phyloP scores from a whole-genome alignment of 2,888 invertebrate genomes.

The Myathropa florea region DNA sequence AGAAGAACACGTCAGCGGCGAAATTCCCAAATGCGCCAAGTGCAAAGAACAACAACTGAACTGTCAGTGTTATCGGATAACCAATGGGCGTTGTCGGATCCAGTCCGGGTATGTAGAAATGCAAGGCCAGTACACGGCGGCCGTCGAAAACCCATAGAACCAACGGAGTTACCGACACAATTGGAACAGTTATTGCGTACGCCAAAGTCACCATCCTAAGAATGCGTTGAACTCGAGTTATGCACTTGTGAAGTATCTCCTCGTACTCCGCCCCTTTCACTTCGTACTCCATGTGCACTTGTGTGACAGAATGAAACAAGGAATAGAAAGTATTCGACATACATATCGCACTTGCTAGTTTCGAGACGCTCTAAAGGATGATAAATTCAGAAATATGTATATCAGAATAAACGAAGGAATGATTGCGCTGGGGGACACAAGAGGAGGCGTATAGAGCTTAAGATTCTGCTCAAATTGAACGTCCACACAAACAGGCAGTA shows the following conservation, averaged over 20 bases:
- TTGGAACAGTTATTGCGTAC: background rate
- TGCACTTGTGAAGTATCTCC: background rate
- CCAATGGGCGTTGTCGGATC: slow-evolving; percentile 69
- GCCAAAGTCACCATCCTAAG: background rate
- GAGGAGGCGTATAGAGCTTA: no score
- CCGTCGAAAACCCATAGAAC: slow-evolving; percentile 30
- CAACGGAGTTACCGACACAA: slow-evolving; percentile 28
- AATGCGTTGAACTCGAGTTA: background rate
- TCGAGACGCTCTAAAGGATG: background rate
- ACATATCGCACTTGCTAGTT: background rate
- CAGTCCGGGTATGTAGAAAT: slow-evolving; percentile 72
- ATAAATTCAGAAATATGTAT: background rate
- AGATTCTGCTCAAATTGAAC: no score
- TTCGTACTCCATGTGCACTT: background rate
- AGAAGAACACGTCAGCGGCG: slow-evolving; percentile 72
- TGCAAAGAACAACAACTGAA: slow-evolving; percentile 58
- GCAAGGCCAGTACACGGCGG: slow-evolving; percentile 65
- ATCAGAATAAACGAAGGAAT: no score
- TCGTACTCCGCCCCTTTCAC: background rate
- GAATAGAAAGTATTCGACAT: background rate
- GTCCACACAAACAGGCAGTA: no score
- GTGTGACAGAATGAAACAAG: background rate
- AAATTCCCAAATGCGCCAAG: slow-evolving; percentile 72
- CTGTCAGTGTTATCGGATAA: slow-evolving; percentile 55
- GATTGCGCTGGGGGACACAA: no score